Conservation (phyloP, 2,113 vertebrate species). For the Gymnogyps californianus region DNA sequence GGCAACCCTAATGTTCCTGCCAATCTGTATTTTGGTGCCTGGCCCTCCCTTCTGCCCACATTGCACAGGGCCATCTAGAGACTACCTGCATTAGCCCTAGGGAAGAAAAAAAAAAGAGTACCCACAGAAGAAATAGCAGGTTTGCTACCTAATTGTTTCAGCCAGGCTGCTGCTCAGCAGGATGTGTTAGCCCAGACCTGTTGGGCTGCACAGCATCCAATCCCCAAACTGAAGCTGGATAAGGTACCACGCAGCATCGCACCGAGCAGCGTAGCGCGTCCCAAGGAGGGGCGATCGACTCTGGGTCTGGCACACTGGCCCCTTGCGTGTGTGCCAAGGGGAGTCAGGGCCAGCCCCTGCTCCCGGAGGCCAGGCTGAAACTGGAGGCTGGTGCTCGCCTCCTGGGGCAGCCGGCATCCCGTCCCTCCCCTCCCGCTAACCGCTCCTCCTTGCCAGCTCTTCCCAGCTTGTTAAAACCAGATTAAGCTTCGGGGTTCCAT, state of each 20-base stretch:
- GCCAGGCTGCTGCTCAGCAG: not conserved
- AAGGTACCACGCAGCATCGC: fast-evolving
- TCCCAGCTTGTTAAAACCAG: not conserved
- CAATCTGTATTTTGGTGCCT: not conserved
- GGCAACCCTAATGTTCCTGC: not conserved
- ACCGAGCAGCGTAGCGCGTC: fast-evolving
- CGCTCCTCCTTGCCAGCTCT: not conserved
- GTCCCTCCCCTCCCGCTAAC: no score
- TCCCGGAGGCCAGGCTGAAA: not conserved
- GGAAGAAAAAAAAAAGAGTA: not conserved
- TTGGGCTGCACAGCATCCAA: not conserved
- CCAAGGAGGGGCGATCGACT: not conserved
- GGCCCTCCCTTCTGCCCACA: not conserved
- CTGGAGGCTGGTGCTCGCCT: not conserved
- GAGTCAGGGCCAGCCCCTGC: not conserved
- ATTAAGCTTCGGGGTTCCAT: not conserved
- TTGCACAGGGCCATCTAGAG: not conserved
- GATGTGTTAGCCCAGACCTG: not conserved
- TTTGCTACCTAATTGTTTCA: not conserved
- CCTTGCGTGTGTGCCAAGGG: not conserved
- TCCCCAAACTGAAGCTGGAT: not conserved
- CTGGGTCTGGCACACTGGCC: not conserved
- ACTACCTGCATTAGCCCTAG: not conserved
- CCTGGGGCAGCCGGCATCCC: no score
- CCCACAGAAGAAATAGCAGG: not conserved